Conservation (phyloP, 1,140 invertebrate genomes). For the Aphelinus certus region DNA sequence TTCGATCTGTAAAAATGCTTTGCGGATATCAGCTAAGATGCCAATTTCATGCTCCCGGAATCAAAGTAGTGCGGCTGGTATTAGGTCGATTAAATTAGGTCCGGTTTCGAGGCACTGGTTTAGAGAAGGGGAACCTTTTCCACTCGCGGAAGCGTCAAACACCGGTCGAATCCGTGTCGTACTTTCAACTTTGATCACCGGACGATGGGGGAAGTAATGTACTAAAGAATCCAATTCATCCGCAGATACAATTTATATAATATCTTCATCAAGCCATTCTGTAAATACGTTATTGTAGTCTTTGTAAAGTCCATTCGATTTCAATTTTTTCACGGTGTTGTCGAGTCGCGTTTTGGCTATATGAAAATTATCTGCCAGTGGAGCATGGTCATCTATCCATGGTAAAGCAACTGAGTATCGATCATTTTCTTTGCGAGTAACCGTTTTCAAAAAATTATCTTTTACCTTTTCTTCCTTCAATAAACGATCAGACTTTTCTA, state of each 20-base stretch:
- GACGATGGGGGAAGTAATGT: slow-evolving; percentile 40
- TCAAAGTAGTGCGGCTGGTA: slow-evolving; percentile 53
- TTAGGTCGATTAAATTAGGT: slow-evolving; percentile 57
- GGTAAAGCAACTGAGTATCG: no score
- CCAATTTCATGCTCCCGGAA: slow-evolving; percentile 55
- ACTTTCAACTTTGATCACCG: slow-evolving; percentile 36
- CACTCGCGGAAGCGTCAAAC: slow-evolving; percentile 42
- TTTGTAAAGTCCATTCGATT: not conserved
- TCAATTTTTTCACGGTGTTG: not conserved
- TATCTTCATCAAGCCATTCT: no score
- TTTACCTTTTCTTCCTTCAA: slow-evolving; percentile 7
- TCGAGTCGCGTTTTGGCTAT: no score
- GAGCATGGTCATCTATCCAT: no score
- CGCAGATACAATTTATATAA: slow-evolving; percentile 28
- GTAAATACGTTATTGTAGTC: not conserved
- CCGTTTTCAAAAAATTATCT: no score
- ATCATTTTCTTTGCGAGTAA: no score
- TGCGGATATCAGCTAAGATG: no score
- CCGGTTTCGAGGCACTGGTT: slow-evolving; percentile 49
- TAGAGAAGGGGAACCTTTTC: slow-evolving; percentile 37
- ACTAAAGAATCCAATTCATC: slow-evolving; percentile 21
- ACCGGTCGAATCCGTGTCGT: slow-evolving; percentile 41
- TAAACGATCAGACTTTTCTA: slow-evolving; percentile 42
- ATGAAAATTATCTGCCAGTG: no score
- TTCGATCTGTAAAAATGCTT: no score